Evolutionary conservation across 2,113 vertebrate genomes (phyloP), one percentile per base, ranked within the genome.

Genomic region (Lamprologus tigripictilis): DNA sequence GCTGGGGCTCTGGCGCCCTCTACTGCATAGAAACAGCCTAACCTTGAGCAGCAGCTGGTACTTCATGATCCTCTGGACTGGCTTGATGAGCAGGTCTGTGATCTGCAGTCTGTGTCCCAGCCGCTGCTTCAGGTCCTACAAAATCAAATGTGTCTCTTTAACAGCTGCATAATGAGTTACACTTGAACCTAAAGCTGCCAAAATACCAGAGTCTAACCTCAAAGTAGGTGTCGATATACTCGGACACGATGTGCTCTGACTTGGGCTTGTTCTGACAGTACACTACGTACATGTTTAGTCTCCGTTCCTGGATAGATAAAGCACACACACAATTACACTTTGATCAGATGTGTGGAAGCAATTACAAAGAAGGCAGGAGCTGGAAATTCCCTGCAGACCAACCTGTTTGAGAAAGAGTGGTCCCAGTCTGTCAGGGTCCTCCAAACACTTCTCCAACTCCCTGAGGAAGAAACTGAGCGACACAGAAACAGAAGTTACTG

Each of bases 191-290:
- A 6, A 63, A 45, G 6, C n/a, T 6, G 10, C 9, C 1, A 26
- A 83, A 63, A 45, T 6, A 21, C 61, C 47, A 2, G 6, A 3
- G 5, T n/a, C 96, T 91, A 96, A 99, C 99, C 98, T 99, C 98
- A 92, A 99, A 99, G 96, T 99, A 99, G 0, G 98, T 99, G 94
- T 99, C 98, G 37, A 99, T 98, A 93, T 99, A 99, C 94, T 99
- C 99, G 1, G 98, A 98, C 92, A 99, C 98, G 33, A 99, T 98
- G 96, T 98, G 97, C 95, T 99, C 99, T 42, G 99, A 99, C 96
- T 99, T 99, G 95, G 99, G 98, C 96, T 99, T 99, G 96, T 99
- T 99, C 86, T 99, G 99, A 95, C 98, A 99, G 96, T 99, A 99
- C 94, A 98, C 97, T 89, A 99, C 98, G 85, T 99, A 99, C 98